A percentile compares a stretch with the other conserved stretches of the same genome.
These are phyloP conservation scores for Chrysolina oricalcia DNA, from an alignment of 2,888 invertebrate species.

Conservation along the genomic window DNA sequence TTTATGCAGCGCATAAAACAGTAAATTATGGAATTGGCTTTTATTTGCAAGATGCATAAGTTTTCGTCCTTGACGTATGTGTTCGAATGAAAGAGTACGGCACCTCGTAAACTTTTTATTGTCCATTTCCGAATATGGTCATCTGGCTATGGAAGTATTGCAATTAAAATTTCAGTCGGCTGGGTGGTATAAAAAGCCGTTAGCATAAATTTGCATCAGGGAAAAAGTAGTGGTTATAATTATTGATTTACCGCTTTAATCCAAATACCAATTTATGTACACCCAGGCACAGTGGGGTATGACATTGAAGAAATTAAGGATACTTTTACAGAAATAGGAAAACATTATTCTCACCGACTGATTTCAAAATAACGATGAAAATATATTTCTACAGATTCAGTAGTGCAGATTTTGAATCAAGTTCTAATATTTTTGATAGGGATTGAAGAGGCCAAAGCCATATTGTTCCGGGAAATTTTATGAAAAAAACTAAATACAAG, in stretches of 20 bases:
- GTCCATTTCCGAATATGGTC: constrained; percentile 2
- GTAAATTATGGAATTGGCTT: not conserved
- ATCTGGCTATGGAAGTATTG: constrained; percentile 6
- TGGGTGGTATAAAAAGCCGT: constrained; percentile 30
- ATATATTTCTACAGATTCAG: too few species aligned
- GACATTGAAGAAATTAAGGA: not conserved
- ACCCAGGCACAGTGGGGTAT: constrained; percentile 16
- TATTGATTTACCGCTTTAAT: constrained; percentile 37
- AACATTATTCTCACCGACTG: too few species aligned
- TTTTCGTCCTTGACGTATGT: not conserved
- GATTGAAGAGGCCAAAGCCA: too few species aligned
- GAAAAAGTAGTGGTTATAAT: constrained; percentile 27
- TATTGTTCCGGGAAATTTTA: too few species aligned
- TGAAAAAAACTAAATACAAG: too few species aligned
- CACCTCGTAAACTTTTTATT: constrained; percentile 14
- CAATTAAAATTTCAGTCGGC: constrained; percentile 28
- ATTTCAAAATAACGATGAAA: too few species aligned
- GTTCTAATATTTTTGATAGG: too few species aligned
- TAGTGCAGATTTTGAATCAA: too few species aligned
- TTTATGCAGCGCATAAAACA: too few species aligned
- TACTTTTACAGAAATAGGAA: too few species aligned
- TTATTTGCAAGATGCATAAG: not conserved
- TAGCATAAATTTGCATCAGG: constrained; percentile 38
- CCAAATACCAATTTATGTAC: constrained; percentile 37
- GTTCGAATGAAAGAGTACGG: constrained; percentile 2